phyloP scores from a whole-genome alignment of 2,888 invertebrate species.

The Melitaea athalia region DNA sequence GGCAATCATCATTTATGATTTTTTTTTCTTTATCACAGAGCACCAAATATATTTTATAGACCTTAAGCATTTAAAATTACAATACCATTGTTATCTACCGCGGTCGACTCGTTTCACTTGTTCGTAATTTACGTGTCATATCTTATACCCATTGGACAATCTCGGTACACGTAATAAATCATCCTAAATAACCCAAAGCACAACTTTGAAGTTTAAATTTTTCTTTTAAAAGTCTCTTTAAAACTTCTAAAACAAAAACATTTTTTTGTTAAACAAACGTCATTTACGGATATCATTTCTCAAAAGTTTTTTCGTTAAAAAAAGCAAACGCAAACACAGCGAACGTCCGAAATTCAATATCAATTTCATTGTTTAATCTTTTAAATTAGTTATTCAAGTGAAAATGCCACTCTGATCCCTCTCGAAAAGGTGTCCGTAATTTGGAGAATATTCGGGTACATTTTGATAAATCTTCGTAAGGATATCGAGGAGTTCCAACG shows the following conservation, averaged over 20 bases:
- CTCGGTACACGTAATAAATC: neutral
- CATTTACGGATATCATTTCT: neutral
- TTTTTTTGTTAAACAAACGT: neutral
- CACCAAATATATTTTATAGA: too few relatives aligned
- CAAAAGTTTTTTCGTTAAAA: slow-evolving; percentile 15
- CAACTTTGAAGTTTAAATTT: neutral
- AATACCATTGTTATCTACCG: too few relatives aligned
- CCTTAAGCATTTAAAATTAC: too few relatives aligned
- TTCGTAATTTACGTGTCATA: too few relatives aligned
- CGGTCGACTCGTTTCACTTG: too few relatives aligned
- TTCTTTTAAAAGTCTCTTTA: neutral
- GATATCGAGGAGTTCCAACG: slow-evolving; percentile 32
- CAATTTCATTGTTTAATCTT: slow-evolving; percentile 39
- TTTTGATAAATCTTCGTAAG: slow-evolving; percentile 22
- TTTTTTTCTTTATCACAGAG: too few relatives aligned
- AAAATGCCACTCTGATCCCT: slow-evolving; percentile 37
- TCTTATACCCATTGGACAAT: too few relatives aligned
- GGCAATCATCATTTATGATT: too few relatives aligned
- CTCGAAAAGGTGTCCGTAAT: slow-evolving; percentile 33
- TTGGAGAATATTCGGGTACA: slow-evolving; percentile 28
- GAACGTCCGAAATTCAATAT: slow-evolving; percentile 31
- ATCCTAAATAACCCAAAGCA: neutral
- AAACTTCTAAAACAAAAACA: neutral
- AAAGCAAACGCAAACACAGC: slow-evolving; percentile 20
- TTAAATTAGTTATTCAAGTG: slow-evolving; percentile 39